These are phyloP conservation scores for Montipora capricornis DNA, from an alignment of 64 coral and sea anemone genomes.

Conservation along the genomic window DNA sequence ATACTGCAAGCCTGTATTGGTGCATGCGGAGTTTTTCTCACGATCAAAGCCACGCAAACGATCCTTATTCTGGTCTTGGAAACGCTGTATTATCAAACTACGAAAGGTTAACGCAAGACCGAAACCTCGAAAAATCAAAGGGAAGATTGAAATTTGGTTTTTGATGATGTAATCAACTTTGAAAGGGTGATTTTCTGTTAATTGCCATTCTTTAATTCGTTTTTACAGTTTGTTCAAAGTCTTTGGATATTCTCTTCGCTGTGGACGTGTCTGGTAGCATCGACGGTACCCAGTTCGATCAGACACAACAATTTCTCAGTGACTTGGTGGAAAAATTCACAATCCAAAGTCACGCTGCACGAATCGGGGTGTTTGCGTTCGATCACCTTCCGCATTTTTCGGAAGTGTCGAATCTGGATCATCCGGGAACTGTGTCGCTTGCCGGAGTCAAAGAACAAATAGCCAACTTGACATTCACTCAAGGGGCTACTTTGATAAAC, in stretches of 20 bases:
- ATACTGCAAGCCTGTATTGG: not conserved
- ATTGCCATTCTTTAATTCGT: not conserved
- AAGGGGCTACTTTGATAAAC: slow-evolving; percentile 4
- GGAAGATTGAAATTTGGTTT: too few relatives aligned
- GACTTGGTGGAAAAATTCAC: not conserved
- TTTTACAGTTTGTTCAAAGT: not conserved
- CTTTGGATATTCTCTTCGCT: slow-evolving; percentile 9
- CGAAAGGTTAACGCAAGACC: too few relatives aligned
- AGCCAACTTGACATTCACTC: not conserved
- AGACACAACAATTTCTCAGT: not conserved
- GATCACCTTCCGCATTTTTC: not conserved
- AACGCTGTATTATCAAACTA: too few relatives aligned
- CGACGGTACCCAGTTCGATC: not conserved
- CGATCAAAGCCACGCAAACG: not conserved
- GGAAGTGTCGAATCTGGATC: not conserved
- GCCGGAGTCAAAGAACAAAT: not conserved
- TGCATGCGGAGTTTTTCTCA: not conserved
- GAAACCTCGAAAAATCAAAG: too few relatives aligned
- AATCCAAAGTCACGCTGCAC: not conserved
- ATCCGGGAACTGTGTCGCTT: not conserved
- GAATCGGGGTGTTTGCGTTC: not conserved
- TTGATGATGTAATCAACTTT: too few relatives aligned
- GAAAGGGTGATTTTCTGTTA: too few relatives aligned
- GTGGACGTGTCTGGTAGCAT: slow-evolving; percentile 28
- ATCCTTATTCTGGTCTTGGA: not conserved